Conservation (phyloP, 2,888 invertebrate species). For the Drosophila buzzatii region DNA sequence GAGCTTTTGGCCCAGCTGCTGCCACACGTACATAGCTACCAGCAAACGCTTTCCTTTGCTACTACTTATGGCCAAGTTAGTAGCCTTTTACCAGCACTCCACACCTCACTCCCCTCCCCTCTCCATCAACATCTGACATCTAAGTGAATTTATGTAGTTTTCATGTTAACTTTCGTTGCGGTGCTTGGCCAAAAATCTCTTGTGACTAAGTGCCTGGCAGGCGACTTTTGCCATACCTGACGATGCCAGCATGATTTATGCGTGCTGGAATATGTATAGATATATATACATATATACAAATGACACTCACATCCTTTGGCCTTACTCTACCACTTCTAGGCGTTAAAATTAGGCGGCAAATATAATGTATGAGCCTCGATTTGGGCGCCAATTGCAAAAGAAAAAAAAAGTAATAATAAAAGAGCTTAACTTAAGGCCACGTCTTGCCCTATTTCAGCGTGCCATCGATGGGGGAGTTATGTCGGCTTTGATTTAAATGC, state of each 20-base stretch:
- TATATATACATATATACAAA: slow-evolving; percentile 22
- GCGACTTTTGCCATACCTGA: slow-evolving; percentile 51
- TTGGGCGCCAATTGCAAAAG: slow-evolving; percentile 39
- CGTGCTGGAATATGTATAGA: slow-evolving; percentile 1
- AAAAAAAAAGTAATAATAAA: slow-evolving; percentile 7
- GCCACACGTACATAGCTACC: slow-evolving; percentile 19
- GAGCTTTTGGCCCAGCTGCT: slow-evolving; percentile 60
- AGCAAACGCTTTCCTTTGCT: slow-evolving; percentile 45
- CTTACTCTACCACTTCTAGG: neutral
- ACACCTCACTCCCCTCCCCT: neutral
- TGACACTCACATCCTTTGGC: slow-evolving; percentile 42
- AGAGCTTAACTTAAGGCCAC: slow-evolving; percentile 29
- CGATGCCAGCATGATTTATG: slow-evolving; percentile 61
- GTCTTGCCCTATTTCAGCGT: slow-evolving; percentile 14
- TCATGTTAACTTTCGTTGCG: slow-evolving; percentile 62
- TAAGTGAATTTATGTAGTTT: slow-evolving; percentile 79
- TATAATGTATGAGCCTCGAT: slow-evolving; percentile 67
- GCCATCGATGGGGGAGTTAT: slow-evolving; percentile 18
- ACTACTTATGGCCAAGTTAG: slow-evolving; percentile 60
- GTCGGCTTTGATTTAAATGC: slow-evolving; percentile 76
- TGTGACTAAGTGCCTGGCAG: slow-evolving; percentile 62
- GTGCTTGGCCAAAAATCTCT: slow-evolving; percentile 43
- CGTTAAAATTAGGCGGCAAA: slow-evolving; percentile 67
- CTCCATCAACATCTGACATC: slow-evolving; percentile 59
- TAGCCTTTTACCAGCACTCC: slow-evolving; percentile 33